phyloP scores from a whole-genome alignment of 2,888 invertebrate species.

The Agapetus fuscipes region DNA sequence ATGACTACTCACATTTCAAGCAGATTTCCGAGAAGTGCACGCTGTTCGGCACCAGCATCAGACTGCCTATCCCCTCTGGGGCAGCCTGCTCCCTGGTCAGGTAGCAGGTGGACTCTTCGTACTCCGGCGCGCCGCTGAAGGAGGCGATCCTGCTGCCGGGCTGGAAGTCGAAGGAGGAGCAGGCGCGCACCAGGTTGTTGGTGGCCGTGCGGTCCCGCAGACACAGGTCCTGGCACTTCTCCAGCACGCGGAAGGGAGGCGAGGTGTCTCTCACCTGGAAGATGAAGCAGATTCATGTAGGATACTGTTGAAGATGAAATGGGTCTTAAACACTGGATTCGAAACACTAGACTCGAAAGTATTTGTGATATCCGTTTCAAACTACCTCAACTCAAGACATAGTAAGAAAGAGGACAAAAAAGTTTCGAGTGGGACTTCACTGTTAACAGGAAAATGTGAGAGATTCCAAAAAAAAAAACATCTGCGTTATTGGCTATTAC shows the following conservation, averaged over 20 bases:
- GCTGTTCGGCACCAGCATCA: slow-evolving; percentile 83
- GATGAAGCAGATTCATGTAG: no score
- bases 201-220: slow-evolving; percentile 65
- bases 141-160: slow-evolving; percentile 79
- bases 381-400: no score
- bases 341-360: no score
- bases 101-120: slow-evolving; percentile 82
- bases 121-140: slow-evolving; percentile 71
- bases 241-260: slow-evolving; percentile 77
- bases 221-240: slow-evolving; percentile 82
- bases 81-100: slow-evolving; percentile 76
- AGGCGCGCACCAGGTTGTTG: slow-evolving; percentile 74
- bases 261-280: slow-evolving; percentile 67
- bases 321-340: no score
- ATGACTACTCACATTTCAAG: slow-evolving; percentile 65
- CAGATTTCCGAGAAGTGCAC: slow-evolving; percentile 88
- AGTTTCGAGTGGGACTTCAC: no score
- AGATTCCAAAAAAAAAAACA: no score
- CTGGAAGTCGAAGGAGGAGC: slow-evolving; percentile 84
- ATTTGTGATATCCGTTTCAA: no score
- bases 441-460: no score
- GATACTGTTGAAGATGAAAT: no score
- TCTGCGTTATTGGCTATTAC: no score
- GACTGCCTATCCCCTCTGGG: slow-evolving; percentile 79
- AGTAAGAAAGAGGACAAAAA: no score